Evolutionary conservation across 2,888 invertebrate species (phyloP), one percentile per base, ranked within the genome.

Genomic region (Cremastobaeus sp.): DNA sequence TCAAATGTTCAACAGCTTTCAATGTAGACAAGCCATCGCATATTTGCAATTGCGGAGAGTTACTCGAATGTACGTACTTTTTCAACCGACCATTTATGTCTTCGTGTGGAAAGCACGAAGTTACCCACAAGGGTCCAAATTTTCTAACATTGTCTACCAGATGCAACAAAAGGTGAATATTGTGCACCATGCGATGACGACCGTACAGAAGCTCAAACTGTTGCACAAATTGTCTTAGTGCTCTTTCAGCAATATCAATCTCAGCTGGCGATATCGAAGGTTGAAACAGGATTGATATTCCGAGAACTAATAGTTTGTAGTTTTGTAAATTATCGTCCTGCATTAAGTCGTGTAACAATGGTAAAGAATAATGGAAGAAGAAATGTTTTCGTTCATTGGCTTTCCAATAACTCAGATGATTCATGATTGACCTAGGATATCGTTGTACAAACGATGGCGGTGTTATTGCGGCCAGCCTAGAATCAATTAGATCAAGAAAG

Each of bases 91-190:
- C n/a, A n/a, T n/a, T n/a, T n/a, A n/a, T n/a, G n/a, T n/a, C n/a
- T n/a, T n/a, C n/a, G n/a, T n/a, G n/a, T n/a, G n/a, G n/a, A n/a
- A n/a, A n/a, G 9, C 45, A 45, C 0, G 45, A 45, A 9, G 45
- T 28, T 28, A 45, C 28, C 45, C 45, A 45, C 15, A 45, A 1
- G 2, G 37, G 37, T 17, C 37, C 37, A 37, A 17, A 17, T 17
- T 17, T 37, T 17, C 17, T n/a, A n/a, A n/a, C n/a, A n/a, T n/a
- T n/a, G n/a, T n/a, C n/a, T n/a, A n/a, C n/a, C n/a, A n/a, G n/a
- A 17, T 37, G 37, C 17, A 37, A 37, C 9, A 37, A 37, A 17
- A 37, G 37, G 9, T 37, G 37, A 17, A 37, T n/a, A 37, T 37
- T 37, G 9, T 15, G 8, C 1, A 8, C 8, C 35, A 37, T 17